Conservation (phyloP, 2,888 invertebrate species). For the Drosophila melanosoma region DNA sequence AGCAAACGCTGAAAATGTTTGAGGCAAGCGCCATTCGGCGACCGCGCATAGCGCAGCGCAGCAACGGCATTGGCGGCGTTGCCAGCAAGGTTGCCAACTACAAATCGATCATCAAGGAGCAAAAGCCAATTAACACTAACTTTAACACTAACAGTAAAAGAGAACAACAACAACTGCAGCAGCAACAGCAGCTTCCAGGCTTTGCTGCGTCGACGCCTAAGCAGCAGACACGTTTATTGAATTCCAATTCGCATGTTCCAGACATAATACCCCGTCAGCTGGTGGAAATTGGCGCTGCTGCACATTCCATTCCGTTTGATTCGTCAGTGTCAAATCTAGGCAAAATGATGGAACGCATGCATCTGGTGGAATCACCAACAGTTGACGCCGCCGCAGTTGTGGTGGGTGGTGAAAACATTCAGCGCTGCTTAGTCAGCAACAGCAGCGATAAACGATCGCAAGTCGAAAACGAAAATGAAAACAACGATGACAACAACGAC, state of each 20-base stretch:
- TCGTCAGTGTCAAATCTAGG: conserved; percentile 82
- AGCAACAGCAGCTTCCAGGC: conserved; percentile 6
- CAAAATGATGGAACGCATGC: conserved; percentile 78
- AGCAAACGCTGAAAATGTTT: conserved; percentile 93
- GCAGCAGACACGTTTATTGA: conserved; percentile 15
- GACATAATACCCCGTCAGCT: conserved; percentile 85
- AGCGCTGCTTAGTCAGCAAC: conserved; percentile 60
- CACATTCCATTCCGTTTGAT: conserved; percentile 55
- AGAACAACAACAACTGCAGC: not conserved
- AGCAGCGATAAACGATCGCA: conserved; percentile 37
- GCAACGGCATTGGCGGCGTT: conserved; percentile 86
- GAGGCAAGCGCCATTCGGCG: conserved; percentile 88
- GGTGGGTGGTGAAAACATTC: conserved; percentile 28
- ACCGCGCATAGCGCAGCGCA: conserved; percentile 84
- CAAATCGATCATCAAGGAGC: conserved; percentile 87
- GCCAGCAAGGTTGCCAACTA: conserved; percentile 88
- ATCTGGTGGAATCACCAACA: conserved; percentile 64
- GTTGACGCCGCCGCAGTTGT: conserved; percentile 3
- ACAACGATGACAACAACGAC: conserved; percentile 33
- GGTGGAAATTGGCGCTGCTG: conserved; percentile 32
- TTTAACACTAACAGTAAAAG: not conserved
- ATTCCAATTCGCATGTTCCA: conserved; percentile 71
- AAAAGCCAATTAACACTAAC: conserved; percentile 79
- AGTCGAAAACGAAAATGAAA: conserved; percentile 25
- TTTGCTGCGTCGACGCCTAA: conserved; percentile 66